phyloP scores from a whole-genome alignment of 1,140 invertebrate species.

The Carcinoscorpius rotundicauda region DNA sequence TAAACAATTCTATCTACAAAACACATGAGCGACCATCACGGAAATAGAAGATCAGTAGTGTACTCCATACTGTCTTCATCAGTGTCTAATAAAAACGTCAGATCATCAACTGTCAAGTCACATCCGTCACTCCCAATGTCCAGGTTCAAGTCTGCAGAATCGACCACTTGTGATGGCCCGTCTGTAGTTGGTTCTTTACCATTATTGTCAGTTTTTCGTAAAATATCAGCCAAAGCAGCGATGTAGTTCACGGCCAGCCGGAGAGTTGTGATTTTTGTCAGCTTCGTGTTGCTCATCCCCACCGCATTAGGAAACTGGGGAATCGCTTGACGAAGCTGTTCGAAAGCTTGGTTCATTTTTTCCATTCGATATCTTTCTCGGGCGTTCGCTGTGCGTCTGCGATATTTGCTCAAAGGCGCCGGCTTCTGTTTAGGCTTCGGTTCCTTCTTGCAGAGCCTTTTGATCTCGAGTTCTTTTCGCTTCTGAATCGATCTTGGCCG shows the following conservation, averaged over 20 bases:
- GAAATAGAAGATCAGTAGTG: too few relatives aligned
- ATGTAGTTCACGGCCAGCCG: slow-evolving; percentile 78
- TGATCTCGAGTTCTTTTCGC: slow-evolving; percentile 36
- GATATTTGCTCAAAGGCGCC: slow-evolving; percentile 74
- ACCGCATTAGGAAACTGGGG: slow-evolving; percentile 37
- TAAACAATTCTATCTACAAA: too few relatives aligned
- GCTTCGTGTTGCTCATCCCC: slow-evolving; percentile 44
- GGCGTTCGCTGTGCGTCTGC: slow-evolving; percentile 77
- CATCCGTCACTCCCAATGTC: slow-evolving; percentile 4
- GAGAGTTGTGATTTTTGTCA: slow-evolving; percentile 81
- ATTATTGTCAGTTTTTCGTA: slow-evolving; percentile 29
- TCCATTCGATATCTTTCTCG: slow-evolving; percentile 67
- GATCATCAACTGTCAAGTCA: slow-evolving; percentile 12
- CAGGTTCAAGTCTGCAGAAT: slow-evolving; percentile 11
- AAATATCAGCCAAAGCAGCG: slow-evolving; percentile 42
- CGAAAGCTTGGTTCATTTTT: slow-evolving; percentile 78
- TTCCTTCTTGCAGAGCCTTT: slow-evolving; percentile 27
- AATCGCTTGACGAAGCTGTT: slow-evolving; percentile 57
- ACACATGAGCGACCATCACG: too few relatives aligned
- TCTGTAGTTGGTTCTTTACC: background rate
- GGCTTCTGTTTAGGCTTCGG: slow-evolving; percentile 53
- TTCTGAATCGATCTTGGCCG: slow-evolving; percentile 40
- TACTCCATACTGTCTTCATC: slow-evolving; percentile 18
- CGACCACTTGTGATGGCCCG: slow-evolving; percentile 9
- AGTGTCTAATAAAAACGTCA: slow-evolving; percentile 18